Evolutionary conservation across 2,113 vertebrate genomes (phyloP).

Genomic region (Amazona vittata): DNA sequence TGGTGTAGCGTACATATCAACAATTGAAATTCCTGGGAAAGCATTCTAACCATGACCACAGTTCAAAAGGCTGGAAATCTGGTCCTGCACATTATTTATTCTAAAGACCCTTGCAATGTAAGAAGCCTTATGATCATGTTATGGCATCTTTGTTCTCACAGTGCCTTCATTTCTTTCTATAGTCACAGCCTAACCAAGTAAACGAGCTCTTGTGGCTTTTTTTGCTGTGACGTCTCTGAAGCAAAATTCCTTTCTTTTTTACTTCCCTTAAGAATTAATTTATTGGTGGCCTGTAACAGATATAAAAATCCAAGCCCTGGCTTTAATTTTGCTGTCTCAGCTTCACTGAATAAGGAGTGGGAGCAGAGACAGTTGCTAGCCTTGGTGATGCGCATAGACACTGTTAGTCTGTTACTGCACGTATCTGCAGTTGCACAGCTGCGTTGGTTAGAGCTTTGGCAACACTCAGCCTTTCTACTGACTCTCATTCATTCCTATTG

Average conservation of each 20-base stretch:
- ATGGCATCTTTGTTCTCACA: not conserved
- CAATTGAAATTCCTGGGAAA: not conserved
- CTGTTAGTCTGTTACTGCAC: not conserved
- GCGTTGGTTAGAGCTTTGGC: not conserved
- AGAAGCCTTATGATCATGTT: not conserved
- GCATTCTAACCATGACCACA: not conserved
- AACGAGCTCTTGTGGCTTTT: not conserved
- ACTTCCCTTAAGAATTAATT: not conserved
- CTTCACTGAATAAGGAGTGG: not conserved
- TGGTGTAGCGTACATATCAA: slow-evolving; percentile 73
- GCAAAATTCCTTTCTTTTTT: not conserved
- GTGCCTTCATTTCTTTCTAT: not conserved
- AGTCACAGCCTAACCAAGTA: not conserved
- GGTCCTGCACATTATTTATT: not conserved
- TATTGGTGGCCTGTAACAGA: not conserved
- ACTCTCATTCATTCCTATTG: not conserved
- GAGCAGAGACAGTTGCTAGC: not conserved
- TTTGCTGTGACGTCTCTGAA: not conserved
- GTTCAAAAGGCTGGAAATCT: not conserved
- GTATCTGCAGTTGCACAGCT: not conserved
- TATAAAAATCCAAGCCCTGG: not conserved
- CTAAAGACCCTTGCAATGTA: not conserved
- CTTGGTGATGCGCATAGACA: not conserved
- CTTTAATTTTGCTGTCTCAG: not conserved
- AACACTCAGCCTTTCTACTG: not conserved